These are phyloP conservation scores for Lagocephalus sceleratus DNA, from an alignment of 2,797 vertebrate species.

Conservation along the genomic window DNA sequence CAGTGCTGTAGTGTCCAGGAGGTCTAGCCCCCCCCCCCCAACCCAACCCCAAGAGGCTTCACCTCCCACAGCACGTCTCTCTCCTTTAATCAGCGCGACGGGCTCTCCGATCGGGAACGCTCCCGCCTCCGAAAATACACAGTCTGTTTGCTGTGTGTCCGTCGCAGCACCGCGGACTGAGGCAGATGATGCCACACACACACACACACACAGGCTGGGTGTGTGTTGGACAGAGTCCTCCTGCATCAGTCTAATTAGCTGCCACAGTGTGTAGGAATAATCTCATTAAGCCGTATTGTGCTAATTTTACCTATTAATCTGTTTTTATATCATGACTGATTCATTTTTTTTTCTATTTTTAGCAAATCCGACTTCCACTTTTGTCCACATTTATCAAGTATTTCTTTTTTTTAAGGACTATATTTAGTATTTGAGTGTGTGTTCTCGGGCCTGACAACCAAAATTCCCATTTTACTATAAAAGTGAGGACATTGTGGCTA, in stretches of 20 bases:
- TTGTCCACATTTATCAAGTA: no score
- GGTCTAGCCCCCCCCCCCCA: conserved; percentile 25
- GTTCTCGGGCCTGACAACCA: no score
- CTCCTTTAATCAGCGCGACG: conserved; percentile 60
- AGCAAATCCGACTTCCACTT: no score
- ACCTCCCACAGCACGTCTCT: conserved; percentile 60
- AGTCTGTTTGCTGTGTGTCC: conserved; percentile 15
- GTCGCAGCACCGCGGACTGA: conserved; percentile 18
- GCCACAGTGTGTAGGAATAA: no score
- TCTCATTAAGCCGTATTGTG: no score
- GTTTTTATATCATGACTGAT: no score
- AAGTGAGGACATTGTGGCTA: no score
- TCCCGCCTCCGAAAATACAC: conserved; percentile 54
- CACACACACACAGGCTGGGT: background rate
- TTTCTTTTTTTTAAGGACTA: no score
- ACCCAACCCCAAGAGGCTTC: conserved; percentile 55
- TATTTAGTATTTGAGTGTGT: background rate
- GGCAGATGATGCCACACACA: conserved; percentile 46
- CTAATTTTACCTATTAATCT: no score
- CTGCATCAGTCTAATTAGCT: no score
- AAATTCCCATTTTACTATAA: no score
- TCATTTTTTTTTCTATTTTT: no score
- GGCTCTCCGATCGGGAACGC: conserved; percentile 54
- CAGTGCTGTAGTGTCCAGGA: conserved; percentile 55
- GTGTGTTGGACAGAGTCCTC: background rate